Percentiles rank a stretch among this genome's conserved stretches.
Evolutionary conservation across 1,140 invertebrate genomes (phyloP).

Genomic region (Eubasilissa regina): DNA sequence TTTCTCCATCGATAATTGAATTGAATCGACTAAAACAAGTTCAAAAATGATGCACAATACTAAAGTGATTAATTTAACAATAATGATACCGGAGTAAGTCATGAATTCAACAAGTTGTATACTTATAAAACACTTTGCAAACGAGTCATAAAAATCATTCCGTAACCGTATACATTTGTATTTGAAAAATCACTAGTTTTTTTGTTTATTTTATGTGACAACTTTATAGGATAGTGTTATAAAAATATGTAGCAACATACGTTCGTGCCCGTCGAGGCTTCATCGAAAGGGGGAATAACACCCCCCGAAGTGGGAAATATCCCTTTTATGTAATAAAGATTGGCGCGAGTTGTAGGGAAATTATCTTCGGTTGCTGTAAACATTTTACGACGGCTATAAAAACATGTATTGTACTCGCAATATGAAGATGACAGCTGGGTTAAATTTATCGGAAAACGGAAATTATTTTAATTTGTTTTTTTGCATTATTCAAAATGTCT

Average conservation of each 20-base stretch:
- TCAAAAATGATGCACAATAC: too few species aligned
- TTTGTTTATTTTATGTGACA: too few species aligned
- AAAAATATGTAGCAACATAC: slow-evolving; percentile 4
- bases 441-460: slow-evolving; percentile 30
- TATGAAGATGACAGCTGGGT: slow-evolving; percentile 30
- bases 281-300: slow-evolving; percentile 12
- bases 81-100: too few species aligned
- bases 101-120: too few species aligned
- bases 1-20: too few species aligned
- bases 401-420: slow-evolving; percentile 19
- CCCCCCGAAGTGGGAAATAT: slow-evolving; percentile 23
- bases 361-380: slow-evolving; percentile 37
- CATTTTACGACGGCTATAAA: slow-evolving; percentile 40
- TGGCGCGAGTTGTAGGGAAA: slow-evolving; percentile 35
- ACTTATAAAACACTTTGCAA: too few species aligned
- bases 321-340: slow-evolving; percentile 32
- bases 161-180: too few species aligned
- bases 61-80: too few species aligned
- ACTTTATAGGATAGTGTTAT: not conserved
- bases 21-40: too few species aligned
- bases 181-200: too few species aligned
- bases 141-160: too few species aligned
- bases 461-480: slow-evolving; percentile 31
- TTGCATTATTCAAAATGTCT: not conserved
- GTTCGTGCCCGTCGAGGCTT: slow-evolving; percentile 8